A percentile compares a stretch with the other conserved stretches of the same genome.
phyloP scores from a whole-genome alignment of 2,888 invertebrate genomes.

The Scelioninae gen. 1 region DNA sequence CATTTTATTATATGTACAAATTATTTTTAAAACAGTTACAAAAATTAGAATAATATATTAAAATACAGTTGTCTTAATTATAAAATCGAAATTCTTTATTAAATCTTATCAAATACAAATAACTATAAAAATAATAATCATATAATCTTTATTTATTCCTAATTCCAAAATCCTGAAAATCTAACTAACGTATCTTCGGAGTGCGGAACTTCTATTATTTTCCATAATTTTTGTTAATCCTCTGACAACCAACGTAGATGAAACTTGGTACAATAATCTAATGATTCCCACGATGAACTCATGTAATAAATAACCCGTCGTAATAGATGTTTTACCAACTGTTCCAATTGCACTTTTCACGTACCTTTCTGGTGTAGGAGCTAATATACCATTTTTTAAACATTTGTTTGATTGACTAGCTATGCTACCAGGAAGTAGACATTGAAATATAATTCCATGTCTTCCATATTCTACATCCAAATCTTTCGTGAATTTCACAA shows the following conservation, averaged over 20 bases:
- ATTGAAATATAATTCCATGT: slow-evolving; percentile 90
- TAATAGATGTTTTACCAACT: slow-evolving; percentile 88
- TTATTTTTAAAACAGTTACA: no score
- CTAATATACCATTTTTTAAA: slow-evolving; percentile 86
- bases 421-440: slow-evolving; percentile 93
- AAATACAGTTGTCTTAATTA: no score
- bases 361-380: slow-evolving; percentile 89
- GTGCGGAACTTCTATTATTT: slow-evolving; percentile 73
- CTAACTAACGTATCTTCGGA: slow-evolving; percentile 76
- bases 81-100: slow-evolving; percentile 3
- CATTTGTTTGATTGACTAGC: slow-evolving; percentile 94
- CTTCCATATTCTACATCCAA: slow-evolving; percentile 89
- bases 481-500: slow-evolving; percentile 91
- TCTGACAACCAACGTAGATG: slow-evolving; percentile 71
- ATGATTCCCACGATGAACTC: slow-evolving; percentile 86
- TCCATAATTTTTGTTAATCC: slow-evolving; percentile 76
- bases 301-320: slow-evolving; percentile 91
- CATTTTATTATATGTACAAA: no score
- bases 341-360: slow-evolving; percentile 89
- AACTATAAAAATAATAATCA: slow-evolving; percentile 19
- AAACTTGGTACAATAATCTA: slow-evolving; percentile 75
- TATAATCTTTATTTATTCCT: not conserved
- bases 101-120: slow-evolving; percentile 13
- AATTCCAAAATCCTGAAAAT: not conserved
- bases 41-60: no score